These are phyloP conservation scores for Chionoecetes opilio DNA, from an alignment of 1,140 invertebrate species.

Conservation along the genomic window DNA sequence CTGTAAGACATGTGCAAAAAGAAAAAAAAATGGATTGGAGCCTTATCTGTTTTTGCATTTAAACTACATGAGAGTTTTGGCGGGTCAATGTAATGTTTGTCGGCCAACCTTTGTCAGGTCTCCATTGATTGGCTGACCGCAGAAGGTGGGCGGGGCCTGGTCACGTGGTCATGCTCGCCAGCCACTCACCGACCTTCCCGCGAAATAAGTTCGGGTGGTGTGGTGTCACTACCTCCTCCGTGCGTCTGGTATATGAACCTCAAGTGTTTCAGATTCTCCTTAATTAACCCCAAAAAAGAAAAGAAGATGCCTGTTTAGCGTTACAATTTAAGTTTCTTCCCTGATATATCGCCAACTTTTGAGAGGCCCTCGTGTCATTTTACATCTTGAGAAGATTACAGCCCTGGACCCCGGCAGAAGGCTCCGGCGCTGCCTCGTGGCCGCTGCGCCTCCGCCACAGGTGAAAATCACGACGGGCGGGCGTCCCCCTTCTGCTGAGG, in stretches of 20 bases:
- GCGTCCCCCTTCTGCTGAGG: neutral
- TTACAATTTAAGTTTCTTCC: constrained; percentile 33
- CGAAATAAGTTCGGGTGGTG: constrained; percentile 41
- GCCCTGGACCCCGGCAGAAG: neutral
- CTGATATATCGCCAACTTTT: neutral
- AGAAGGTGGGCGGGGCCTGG: constrained; percentile 53
- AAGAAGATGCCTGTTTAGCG: constrained; percentile 28
- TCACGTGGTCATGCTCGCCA: constrained; percentile 60
- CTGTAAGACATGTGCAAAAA: neutral
- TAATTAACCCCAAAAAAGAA: constrained; percentile 22
- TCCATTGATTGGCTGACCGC: constrained; percentile 61
- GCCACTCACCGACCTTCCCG: constrained; percentile 57
- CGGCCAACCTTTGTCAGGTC: constrained; percentile 44
- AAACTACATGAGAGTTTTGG: constrained; percentile 34
- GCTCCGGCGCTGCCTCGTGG: neutral
- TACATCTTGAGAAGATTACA: constrained; percentile 29
- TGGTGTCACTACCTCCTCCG: constrained; percentile 33
- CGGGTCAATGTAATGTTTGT: constrained; percentile 52
- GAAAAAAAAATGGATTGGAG: neutral
- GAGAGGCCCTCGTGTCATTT: neutral
- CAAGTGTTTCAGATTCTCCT: constrained; percentile 38
- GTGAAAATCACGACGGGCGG: neutral
- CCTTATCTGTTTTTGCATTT: neutral
- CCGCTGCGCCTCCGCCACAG: neutral
- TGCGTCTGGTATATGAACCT: constrained; percentile 30